Evolutionary conservation across 2,797 vertebrate species (phyloP).

Genomic region (Champsocephalus esox): DNA sequence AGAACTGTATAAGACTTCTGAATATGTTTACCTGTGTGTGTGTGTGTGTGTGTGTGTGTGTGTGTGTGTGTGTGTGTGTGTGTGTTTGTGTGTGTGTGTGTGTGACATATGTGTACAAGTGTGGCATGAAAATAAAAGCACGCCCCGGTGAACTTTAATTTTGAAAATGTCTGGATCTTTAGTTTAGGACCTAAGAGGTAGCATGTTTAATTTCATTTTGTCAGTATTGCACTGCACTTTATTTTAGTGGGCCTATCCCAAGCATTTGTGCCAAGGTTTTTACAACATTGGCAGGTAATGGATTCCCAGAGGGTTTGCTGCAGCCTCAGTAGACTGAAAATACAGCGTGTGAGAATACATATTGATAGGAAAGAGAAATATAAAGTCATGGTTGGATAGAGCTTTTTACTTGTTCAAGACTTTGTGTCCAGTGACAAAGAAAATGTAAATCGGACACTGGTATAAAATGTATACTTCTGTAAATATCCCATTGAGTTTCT

Average conservation of each 20-base stretch:
- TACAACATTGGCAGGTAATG: conserved; percentile 21
- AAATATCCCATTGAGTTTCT: conserved; percentile 33
- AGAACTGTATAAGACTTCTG: too few relatives aligned
- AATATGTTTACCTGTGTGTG: too few relatives aligned
- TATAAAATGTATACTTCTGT: conserved; percentile 13
- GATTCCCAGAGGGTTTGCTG: conserved; percentile 14
- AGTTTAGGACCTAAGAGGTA: not conserved
- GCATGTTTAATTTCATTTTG: not conserved
- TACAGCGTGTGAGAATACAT: conserved; percentile 17
- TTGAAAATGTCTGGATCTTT: conserved; percentile 2
- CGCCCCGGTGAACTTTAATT: not conserved
- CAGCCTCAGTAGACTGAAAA: conserved; percentile 14
- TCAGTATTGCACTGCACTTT: not conserved
- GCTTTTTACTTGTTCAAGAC: conserved; percentile 3
- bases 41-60: not conserved
- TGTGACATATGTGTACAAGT: not conserved
- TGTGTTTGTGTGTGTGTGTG: not conserved
- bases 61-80: not conserved
- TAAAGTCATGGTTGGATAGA: not conserved
- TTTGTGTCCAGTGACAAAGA: conserved; percentile 15
- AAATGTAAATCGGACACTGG: conserved; percentile 4
- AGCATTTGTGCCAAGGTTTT: conserved; percentile 20
- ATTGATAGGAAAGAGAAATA: conserved; percentile 5
- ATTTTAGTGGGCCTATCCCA: conserved; percentile 5
- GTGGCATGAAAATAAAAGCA: not conserved